Base-by-base conservation (phyloP, 2,888 invertebrate species). In the Drosophila maculinotata region DNA sequence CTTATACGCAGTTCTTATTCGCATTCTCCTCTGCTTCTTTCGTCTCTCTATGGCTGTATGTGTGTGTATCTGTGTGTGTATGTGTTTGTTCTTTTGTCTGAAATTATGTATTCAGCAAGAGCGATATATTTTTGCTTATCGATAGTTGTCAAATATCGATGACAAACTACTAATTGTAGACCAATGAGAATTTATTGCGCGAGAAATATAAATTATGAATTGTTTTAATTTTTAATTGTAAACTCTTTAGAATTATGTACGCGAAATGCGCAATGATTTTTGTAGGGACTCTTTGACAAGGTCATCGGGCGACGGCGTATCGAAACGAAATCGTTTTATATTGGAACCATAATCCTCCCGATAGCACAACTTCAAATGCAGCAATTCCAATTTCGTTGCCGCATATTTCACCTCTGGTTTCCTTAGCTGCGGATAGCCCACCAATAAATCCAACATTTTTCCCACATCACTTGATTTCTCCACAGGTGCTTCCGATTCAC, bases 301-400 rank as follows among this genome's bases (percentile, higher is more conserved):
- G 41, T 91, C 91, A 64, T 90, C 90, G 1, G 91, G 91, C 0
- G 90, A 90, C 51, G 85, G 82, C 0, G 90, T 88, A 48, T 89
- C 82, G 39, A 90, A 90, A 4, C 36, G 53, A 69, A 91, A 90
- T 1, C 81, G 76, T 59, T 74, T 69, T 20, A 91, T 79, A 36
- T 74, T 76, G 2, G 70, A 52, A n/a, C 76, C 76, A 31, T 88
- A 88, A 42, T 80, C 74, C 3, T 66, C 44, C 0, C 60, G 60
- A 15, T 15, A 31, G 26, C 9, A 75, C 14, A 83, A 35, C 26
- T 79, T 77, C 4, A 83, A 47, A 23, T 85, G 59, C 3, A 36
- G 66, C 10, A 60, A 9, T 23, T 83, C 82, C 20, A 44, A 4
- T 2, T 30, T 4, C 0, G 65, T 33, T 0, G 59, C 49, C 6